Evolutionary conservation across 2,888 invertebrate species (phyloP), one percentile per base, ranked within the genome.

Genomic region (Dynastes hyllus): DNA sequence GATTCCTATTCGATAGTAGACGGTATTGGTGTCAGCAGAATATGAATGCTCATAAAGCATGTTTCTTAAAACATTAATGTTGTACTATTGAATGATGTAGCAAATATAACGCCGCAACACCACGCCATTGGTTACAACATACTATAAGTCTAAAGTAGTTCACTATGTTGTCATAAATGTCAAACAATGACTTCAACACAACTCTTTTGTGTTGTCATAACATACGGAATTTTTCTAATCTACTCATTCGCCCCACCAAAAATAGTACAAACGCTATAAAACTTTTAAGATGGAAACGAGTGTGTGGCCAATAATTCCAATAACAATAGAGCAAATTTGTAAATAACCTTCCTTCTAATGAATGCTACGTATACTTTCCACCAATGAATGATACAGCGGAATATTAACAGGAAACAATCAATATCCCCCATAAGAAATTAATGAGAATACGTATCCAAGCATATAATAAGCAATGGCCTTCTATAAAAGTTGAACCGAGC

Each of bases 321-420:
- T 45, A 45, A 45, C 45, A 45, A 45, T 45, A 8, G 45, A 6
- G 45, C 45, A 32, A 29, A 53, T 51, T 50, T 53, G 69, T 69
- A 29, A 63, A 63, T 69, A 69, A 69, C 69, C 69, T 69, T 69
- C 29, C 29, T 22, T 3, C 51, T 69, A 69, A 69, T 51, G 69
- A 69, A 13, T n/a, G 69, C 51, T 45, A 45, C 45, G 45, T 11
- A 50, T 53, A 53, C 29, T 69, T 69, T 53, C 51, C 51, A 51
- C 40, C 51, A 51, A 11, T 53, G 40, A 69, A 69, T 69, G 50
- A 51, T 51, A n/a, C 51, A 51, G 40, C 51, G 29, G 22, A 58
- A 51, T n/a, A 51, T 69, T 69, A 51, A 66, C 22, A 69, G 58
- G 58, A 58, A 73, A 63, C 45, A 75, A 75, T 75, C 73, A 75